These are phyloP conservation scores for Temnothorax rugatulus DNA, from an alignment of 2,888 invertebrate genomes.

Conservation along the genomic window DNA sequence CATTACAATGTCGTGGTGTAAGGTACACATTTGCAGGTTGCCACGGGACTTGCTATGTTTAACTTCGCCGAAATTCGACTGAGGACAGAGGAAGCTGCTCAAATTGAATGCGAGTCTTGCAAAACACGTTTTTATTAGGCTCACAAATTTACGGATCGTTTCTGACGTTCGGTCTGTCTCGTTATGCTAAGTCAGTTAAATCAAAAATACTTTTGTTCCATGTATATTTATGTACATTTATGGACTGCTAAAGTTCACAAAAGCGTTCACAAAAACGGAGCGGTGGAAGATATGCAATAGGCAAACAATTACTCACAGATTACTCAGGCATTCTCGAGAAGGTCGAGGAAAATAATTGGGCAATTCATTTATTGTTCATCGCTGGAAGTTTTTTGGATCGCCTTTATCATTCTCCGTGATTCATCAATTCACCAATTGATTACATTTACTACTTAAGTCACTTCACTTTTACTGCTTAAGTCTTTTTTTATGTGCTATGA, in stretches of 20 bases:
- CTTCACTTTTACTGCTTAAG: not conserved
- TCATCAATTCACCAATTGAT: conserved; percentile 5
- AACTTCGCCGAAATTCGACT: not conserved
- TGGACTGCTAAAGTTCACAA: not conserved
- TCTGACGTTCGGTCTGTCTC: not conserved
- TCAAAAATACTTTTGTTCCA: not conserved
- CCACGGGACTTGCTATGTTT: not conserved
- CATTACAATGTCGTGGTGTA: conserved; percentile 11
- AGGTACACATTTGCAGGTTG: conserved; percentile 2
- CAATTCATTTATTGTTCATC: not conserved
- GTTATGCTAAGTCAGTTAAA: not conserved
- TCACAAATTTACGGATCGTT: not conserved
- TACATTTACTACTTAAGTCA: not conserved
- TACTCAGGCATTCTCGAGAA: conserved; percentile 9
- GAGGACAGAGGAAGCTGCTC: not conserved
- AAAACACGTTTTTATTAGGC: not conserved
- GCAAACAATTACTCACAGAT: conserved; percentile 9
- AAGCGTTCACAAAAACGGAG: not conserved
- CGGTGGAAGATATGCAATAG: not conserved
- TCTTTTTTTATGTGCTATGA: not conserved
- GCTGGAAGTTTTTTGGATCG: not conserved
- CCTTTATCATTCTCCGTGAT: not conserved
- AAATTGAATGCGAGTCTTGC: not conserved
- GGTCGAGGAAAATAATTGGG: not conserved
- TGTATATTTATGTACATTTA: not conserved